Base-by-base conservation (phyloP, 92 coral and sea anemone genomes). In the Epizoanthus rinbou region DNA sequence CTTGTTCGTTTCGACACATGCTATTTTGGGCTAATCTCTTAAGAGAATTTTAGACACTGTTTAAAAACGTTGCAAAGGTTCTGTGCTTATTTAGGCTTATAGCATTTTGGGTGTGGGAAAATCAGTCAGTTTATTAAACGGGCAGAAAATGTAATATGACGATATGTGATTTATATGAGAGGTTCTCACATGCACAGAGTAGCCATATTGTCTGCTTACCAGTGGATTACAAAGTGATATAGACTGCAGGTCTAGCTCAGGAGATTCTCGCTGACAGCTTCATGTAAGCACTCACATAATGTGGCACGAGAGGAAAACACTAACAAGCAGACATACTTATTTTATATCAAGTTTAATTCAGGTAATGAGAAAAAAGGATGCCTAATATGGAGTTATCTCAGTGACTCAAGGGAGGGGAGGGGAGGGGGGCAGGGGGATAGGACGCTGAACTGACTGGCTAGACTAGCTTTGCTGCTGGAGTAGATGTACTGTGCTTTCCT, bases 241-340 rank as follows among this genome's bases (percentile, higher is more conserved):
- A 75, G 81, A 75, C 81, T 75, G 25, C 24, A 57, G 22, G 81
- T 75, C 81, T 75, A 58, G 64, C 60, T 53, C 56, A 28, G 64
- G 22, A 2, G 18, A 43, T 58, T 75, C n/a, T 47, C 28, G 63
- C 67, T 75, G 68, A 75, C 65, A 23, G 50, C 17, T 25, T 25
- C 35, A 56, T 57, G 53, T 75, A 45, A 75, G 47, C 17, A 75
- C 80, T 56, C 53, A 25, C 62, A 37, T 17, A 75, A 58, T 13
- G 24, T 31, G 81, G 60, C 39, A 57, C 31, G 3, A 18, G 33
- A 17, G 54, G 54, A 50, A 50, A 50, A 50, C 54, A 50, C 54
- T 50, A 50, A 50, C 16, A 50, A 9, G 54, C 54, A 50, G 54
- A 50, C 54, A 33, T 3, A 25, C 17, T 33, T 67, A 67, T 33